These are phyloP conservation scores for Polydrusus cervinus DNA, from an alignment of 2,888 invertebrate genomes.

Conservation along the genomic window DNA sequence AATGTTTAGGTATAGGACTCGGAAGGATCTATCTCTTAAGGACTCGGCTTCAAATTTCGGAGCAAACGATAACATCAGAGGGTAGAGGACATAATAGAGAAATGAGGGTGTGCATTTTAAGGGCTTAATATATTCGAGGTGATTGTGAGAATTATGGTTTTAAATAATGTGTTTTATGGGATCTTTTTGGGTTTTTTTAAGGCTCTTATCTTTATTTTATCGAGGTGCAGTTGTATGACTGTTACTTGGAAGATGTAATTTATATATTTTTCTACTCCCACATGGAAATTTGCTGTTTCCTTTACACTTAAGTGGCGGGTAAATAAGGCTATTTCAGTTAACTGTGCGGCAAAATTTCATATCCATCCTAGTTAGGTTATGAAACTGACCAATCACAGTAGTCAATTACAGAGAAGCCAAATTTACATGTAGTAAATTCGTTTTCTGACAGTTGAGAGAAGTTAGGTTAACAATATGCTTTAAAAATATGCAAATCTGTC, in stretches of 20 bases:
- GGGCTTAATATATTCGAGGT: conserved; percentile 14
- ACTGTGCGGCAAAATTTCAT: too few relatives aligned
- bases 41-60: conserved; percentile 20
- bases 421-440: too few relatives aligned
- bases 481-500: too few relatives aligned
- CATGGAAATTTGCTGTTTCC: too few relatives aligned
- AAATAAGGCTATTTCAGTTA: too few relatives aligned
- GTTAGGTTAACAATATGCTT: too few relatives aligned
- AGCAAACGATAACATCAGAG: conserved; percentile 28
- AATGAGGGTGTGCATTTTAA: conserved; percentile 30
- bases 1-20: conserved; percentile 26
- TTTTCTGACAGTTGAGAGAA: too few relatives aligned
- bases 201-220: neutral
- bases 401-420: too few relatives aligned
- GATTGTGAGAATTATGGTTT: conserved; percentile 18
- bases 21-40: conserved; percentile 25
- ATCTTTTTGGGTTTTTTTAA: neutral
- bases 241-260: neutral
- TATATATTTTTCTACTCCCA: too few relatives aligned
- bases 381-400: too few relatives aligned
- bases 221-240: neutral
- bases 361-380: too few relatives aligned
- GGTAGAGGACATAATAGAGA: conserved; percentile 34
- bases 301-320: too few relatives aligned
- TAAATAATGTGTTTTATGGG: neutral